phyloP scores from a whole-genome alignment of 2,797 vertebrate genomes.

The Hoplostethus atlanticus region DNA sequence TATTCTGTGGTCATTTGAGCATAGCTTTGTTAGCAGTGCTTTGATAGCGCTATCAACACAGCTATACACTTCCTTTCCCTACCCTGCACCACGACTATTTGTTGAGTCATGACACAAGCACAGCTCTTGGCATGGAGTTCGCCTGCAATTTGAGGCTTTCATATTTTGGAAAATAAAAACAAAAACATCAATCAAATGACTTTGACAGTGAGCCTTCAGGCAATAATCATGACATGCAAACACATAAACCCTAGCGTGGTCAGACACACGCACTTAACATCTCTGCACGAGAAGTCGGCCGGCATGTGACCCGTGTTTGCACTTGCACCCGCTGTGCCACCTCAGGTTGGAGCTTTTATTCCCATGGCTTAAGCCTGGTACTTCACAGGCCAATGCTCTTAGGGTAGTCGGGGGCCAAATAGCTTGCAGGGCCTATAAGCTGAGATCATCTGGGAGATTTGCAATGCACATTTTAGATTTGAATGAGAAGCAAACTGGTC shows the following conservation, averaged over 20 bases:
- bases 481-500: conserved; percentile 74
- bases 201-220: background rate
- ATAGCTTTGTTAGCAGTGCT: conserved; percentile 60
- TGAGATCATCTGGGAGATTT: conserved; percentile 80
- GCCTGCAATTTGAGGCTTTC: conserved; percentile 10
- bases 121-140: conserved; percentile 5
- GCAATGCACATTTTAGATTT: conserved; percentile 80
- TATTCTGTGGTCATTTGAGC: conserved; percentile 70
- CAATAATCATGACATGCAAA: conserved; percentile 15
- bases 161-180: background rate
- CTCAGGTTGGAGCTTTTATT: conserved; percentile 64
- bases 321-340: conserved; percentile 46
- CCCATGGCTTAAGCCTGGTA: conserved; percentile 55
- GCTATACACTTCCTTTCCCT: conserved; percentile 32
- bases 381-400: conserved; percentile 70
- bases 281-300: conserved; percentile 48
- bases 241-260: conserved; percentile 10
- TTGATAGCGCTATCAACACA: conserved; percentile 60
- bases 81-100: conserved; percentile 1
- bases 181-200: conserved; percentile 8
- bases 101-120: conserved; percentile 1
- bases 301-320: conserved; percentile 57
- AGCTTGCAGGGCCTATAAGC: conserved; percentile 71
- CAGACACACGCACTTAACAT: conserved; percentile 24
- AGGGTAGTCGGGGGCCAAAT: conserved; percentile 57